These are phyloP conservation scores for Xestia rhomboidea DNA, from an alignment of 2,888 invertebrate species.

Conservation along the genomic window DNA sequence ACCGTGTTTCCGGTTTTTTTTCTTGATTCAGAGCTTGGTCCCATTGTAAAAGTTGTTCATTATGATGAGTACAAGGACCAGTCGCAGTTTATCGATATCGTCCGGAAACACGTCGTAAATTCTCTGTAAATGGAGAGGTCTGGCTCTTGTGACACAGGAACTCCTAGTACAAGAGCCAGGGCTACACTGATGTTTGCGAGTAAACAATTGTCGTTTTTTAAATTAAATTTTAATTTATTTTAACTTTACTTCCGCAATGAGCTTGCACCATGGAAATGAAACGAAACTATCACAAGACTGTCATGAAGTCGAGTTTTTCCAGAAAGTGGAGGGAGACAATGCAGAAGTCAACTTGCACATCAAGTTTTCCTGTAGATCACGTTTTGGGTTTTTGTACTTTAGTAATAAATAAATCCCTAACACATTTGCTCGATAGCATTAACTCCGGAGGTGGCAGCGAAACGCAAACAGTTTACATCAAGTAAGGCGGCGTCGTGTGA, in stretches of 20 bases:
- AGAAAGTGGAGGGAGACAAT: background rate
- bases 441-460: conserved; percentile 73
- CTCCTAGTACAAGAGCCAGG: too few species aligned
- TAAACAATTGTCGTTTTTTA: too few species aligned
- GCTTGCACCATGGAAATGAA: background rate
- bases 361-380: background rate
- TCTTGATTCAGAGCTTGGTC: too few species aligned
- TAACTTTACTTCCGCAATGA: background rate
- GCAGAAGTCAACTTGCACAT: background rate
- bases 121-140: too few species aligned
- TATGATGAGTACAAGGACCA: too few species aligned
- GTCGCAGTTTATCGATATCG: too few species aligned
- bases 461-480: conserved; percentile 70
- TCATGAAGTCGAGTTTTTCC: background rate
- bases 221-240: too few species aligned
- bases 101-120: too few species aligned
- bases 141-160: too few species aligned
- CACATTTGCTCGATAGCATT: conserved; percentile 67
- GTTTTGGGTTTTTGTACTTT: background rate
- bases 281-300: background rate
- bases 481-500: conserved; percentile 80
- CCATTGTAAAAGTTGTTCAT: too few species aligned
- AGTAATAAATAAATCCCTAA: background rate
- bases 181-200: too few species aligned
- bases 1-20: too few species aligned